phyloP scores from a whole-genome alignment of 2,113 vertebrate genomes.

The Oryzias melastigma region DNA sequence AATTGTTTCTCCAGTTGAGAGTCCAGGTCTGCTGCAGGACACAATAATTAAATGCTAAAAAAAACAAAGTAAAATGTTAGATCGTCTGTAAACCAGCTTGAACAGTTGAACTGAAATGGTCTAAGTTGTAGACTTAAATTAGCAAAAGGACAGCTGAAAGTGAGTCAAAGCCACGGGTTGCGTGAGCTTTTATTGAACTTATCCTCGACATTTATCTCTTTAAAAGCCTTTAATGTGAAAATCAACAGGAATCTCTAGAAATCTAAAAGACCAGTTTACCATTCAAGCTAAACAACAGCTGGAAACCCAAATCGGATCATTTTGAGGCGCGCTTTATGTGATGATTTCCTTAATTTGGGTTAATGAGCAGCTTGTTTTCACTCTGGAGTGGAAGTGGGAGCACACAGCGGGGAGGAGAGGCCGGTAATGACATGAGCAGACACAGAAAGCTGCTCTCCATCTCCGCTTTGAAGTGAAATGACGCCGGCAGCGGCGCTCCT shows the following conservation, averaged over 20 bases:
- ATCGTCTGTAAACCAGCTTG: too few relatives aligned
- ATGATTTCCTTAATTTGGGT: not conserved
- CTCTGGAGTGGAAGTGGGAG: not conserved
- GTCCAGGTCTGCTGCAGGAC: too few relatives aligned
- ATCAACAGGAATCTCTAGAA: not conserved
- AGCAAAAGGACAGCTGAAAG: too few relatives aligned
- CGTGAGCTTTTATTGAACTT: too few relatives aligned
- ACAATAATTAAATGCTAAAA: too few relatives aligned
- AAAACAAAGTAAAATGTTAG: too few relatives aligned
- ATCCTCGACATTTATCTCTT: not conserved
- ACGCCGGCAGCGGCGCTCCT: not conserved
- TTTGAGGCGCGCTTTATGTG: not conserved
- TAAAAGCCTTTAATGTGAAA: not conserved
- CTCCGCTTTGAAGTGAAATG: not conserved
- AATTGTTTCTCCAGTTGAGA: too few relatives aligned
- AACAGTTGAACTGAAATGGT: too few relatives aligned
- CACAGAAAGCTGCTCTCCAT: not conserved
- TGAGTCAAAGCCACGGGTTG: too few relatives aligned
- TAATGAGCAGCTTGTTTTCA: conserved; percentile 8
- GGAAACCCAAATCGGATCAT: not conserved
- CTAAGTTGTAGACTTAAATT: too few relatives aligned
- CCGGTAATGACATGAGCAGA: not conserved
- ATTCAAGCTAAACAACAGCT: not conserved
- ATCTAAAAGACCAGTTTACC: not conserved
- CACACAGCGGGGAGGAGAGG: not conserved